Evolutionary conservation across 2,113 vertebrate genomes (phyloP), one percentile per base, ranked within the genome.

Genomic region (Tenebrosternarchus preto): DNA sequence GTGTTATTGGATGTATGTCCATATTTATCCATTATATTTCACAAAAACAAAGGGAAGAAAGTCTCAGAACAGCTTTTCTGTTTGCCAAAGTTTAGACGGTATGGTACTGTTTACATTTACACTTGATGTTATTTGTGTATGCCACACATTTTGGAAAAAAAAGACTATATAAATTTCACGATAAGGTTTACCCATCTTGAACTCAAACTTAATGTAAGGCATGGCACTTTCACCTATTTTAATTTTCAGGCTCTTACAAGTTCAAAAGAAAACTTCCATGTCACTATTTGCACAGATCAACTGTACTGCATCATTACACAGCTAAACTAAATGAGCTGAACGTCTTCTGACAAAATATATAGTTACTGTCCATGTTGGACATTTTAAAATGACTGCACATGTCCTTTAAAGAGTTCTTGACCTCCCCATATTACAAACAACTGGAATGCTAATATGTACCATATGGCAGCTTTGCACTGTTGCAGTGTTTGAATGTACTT

Each of bases 61-160:
- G 39, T 43, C 39, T 43, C 39, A 43, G 39, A 43, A 43, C 39
- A 43, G 24, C n/a, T n/a, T n/a, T n/a, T n/a, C n/a, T n/a, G n/a
- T n/a, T n/a, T n/a, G n/a, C n/a, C n/a, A n/a, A n/a, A n/a, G n/a
- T n/a, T n/a, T n/a, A n/a, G n/a, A n/a, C n/a, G n/a, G n/a, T 74
- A 6, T 76, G 20, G 6, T 63, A 22, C 53, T 33, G 71, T 59
- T 73, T 56, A 55, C 70, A 33, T 39, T 53, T 76, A 63, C 24
- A 27, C 9, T 5, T 46, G 7, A 36, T 43, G 39, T 61, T 27
- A 64, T 76, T 64, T 46, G 22, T 74, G 9, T 31, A 73, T 19
- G 3, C 8, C 71, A 57, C 3, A 4, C 5, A 22, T 73, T 31
- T 27, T 33, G 29, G 9, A 55, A 53, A 17, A 53, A 17, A 20